phyloP scores from a whole-genome alignment of 2,888 invertebrate genomes.

The Drosophila anomalipes region DNA sequence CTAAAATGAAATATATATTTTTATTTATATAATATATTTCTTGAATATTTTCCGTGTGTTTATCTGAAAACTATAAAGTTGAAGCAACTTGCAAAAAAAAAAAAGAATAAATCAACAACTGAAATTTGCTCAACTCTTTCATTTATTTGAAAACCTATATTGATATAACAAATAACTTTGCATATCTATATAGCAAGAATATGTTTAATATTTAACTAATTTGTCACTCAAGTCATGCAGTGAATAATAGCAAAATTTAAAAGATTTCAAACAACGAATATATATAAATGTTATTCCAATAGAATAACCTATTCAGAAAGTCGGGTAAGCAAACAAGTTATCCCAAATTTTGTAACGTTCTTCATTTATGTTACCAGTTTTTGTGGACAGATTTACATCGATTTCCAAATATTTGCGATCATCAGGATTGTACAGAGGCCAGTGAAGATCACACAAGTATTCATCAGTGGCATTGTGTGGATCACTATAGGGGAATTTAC shows the following conservation, averaged over 20 bases:
- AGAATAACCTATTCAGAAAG: conserved; percentile 20
- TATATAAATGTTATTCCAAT: neutral
- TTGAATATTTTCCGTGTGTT: neutral
- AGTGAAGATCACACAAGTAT: conserved; percentile 67
- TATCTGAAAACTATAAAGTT: neutral
- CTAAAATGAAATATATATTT: neutral
- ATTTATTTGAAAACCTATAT: neutral
- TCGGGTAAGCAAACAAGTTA: conserved; percentile 59
- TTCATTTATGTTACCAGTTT: conserved; percentile 64
- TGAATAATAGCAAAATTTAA: neutral
- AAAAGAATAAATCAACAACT: neutral
- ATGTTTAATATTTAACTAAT: neutral
- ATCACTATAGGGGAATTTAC: conserved; percentile 63
- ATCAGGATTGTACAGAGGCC: conserved; percentile 69
- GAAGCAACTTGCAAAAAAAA: neutral
- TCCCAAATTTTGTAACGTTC: conserved; percentile 75
- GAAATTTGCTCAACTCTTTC: neutral
- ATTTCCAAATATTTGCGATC: conserved; percentile 81
- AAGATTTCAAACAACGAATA: neutral
- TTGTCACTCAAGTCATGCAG: neutral
- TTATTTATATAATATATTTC: neutral
- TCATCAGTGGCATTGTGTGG: conserved; percentile 80
- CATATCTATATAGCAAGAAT: neutral
- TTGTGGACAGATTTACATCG: conserved; percentile 67
- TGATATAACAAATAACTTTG: neutral